These are phyloP conservation scores for Rhodophaea formosa DNA, from an alignment of 2,888 invertebrate species.

Conservation along the genomic window DNA sequence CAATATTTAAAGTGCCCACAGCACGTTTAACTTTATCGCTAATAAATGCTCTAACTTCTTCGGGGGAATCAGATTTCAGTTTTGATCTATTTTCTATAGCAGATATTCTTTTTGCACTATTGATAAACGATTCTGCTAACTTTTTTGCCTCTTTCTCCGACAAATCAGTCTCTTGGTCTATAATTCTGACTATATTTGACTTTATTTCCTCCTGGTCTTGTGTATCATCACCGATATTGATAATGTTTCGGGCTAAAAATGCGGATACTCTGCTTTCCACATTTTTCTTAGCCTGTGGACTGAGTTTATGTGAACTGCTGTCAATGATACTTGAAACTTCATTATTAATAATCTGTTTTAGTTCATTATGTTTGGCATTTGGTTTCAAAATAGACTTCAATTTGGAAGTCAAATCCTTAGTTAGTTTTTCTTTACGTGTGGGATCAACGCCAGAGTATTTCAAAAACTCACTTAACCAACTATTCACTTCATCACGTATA, in stretches of 20 bases:
- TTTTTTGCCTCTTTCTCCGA: neutral
- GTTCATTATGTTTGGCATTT: conserved; percentile 24
- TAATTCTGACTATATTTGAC: neutral
- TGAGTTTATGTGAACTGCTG: conserved; percentile 17
- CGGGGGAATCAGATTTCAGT: neutral
- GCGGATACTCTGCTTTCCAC: conserved; percentile 27
- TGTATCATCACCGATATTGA: neutral
- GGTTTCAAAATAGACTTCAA: conserved; percentile 18
- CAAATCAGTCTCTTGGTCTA: neutral
- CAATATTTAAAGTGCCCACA: neutral
- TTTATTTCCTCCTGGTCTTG: neutral
- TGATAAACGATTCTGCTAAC: neutral
- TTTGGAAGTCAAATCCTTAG: conserved; percentile 18
- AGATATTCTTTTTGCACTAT: neutral
- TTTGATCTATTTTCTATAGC: too few species aligned
- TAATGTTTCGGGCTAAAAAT: conserved; percentile 27
- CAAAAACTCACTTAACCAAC: conserved; percentile 19
- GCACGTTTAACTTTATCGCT: neutral
- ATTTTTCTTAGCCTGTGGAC: conserved; percentile 21
- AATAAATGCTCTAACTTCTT: neutral
- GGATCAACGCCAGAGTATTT: conserved; percentile 1
- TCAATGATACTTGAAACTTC: conserved; percentile 27
- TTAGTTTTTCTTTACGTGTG: conserved; percentile 19
- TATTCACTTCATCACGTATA: conserved; percentile 10
- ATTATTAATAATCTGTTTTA: conserved; percentile 22